Evolutionary conservation across 2,888 invertebrate genomes (phyloP).

Genomic region (Tenthredo livida): DNA sequence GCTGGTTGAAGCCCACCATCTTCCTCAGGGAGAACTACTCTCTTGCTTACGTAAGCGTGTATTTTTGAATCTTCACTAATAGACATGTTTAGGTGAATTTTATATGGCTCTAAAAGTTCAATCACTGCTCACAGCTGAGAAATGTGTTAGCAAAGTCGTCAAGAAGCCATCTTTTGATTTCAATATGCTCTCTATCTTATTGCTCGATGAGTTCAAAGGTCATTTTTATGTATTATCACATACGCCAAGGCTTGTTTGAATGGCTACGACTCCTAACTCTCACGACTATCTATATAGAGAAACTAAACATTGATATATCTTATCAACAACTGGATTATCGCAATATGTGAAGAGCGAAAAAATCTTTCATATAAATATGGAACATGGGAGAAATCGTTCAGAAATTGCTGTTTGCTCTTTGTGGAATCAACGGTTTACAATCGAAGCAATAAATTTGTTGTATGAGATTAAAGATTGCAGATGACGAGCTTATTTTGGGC

Average conservation of each 20-base stretch:
- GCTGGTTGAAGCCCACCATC: conserved; percentile 61
- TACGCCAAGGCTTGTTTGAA: background rate
- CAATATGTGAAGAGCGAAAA: background rate
- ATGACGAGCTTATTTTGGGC: background rate
- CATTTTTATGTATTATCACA: background rate
- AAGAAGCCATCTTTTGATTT: background rate
- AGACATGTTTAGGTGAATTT: conserved; percentile 18
- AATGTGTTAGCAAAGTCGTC: conserved; percentile 51
- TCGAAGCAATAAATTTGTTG: background rate
- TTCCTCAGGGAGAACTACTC: conserved; percentile 62
- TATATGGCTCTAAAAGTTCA: background rate
- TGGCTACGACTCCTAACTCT: background rate
- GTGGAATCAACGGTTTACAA: background rate
- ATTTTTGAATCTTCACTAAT: background rate
- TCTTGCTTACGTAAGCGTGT: conserved; percentile 62
- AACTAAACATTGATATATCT: background rate
- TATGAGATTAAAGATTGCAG: background rate
- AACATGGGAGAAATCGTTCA: background rate
- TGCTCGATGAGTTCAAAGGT: background rate
- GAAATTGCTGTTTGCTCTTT: background rate
- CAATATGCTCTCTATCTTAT: background rate
- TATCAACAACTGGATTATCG: background rate
- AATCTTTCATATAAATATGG: background rate
- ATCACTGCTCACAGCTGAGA: conserved; percentile 15
- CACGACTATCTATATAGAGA: background rate